phyloP scores from a whole-genome alignment of 1,140 invertebrate species.

The honey bee (Apis mellifera) region Amel_HAv3.1 CM009941.2:12243501-12244000 shows the following conservation, averaged over 20 bases:
- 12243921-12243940: slow-evolving; percentile 71
- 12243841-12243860: slow-evolving; percentile 22
- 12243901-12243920: slow-evolving; percentile 68
- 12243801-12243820: slow-evolving; percentile 42
- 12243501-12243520: background rate
- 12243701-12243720: slow-evolving; percentile 18
- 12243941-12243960: slow-evolving; percentile 49
- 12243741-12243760: background rate
- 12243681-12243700: background rate
- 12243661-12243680: background rate
- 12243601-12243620: background rate
- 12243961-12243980: slow-evolving; percentile 35
- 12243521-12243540: background rate
- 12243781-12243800: slow-evolving; percentile 32
- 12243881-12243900: slow-evolving; percentile 43
- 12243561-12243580: background rate
- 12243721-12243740: slow-evolving; percentile 7
- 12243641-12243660: background rate
- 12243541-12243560: background rate
- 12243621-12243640: background rate
- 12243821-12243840: slow-evolving; percentile 12
- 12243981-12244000: background rate
- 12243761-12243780: slow-evolving; percentile 25
- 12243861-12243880: slow-evolving; percentile 69
- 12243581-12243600: background rate